phyloP scores from a whole-genome alignment of 2,113 vertebrate species.

The Malurus alboscapulatus region DNA sequence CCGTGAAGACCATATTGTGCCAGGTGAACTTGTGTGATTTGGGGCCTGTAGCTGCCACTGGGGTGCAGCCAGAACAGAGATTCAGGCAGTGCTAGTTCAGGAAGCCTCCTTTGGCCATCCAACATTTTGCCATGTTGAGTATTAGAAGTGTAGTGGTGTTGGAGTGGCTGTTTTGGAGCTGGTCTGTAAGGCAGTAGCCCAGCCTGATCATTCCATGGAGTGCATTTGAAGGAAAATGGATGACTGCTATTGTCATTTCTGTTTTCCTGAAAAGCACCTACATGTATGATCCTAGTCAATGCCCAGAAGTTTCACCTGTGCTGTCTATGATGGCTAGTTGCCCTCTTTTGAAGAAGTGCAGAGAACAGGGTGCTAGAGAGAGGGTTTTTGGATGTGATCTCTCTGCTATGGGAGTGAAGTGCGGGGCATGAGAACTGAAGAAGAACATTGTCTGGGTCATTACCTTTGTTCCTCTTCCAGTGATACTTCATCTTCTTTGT shows the following conservation, averaged over 20 bases:
- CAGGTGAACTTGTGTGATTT: background rate
- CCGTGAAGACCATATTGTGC: background rate
- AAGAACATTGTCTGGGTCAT: background rate
- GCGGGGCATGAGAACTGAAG: background rate
- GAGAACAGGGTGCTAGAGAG: background rate
- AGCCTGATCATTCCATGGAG: background rate
- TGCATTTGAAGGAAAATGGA: background rate
- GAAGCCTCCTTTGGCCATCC: background rate
- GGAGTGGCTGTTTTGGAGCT: background rate
- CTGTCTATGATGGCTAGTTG: background rate
- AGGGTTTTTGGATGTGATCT: background rate
- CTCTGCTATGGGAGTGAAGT: background rate
- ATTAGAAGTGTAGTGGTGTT: background rate
- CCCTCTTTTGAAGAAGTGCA: background rate
- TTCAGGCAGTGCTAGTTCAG: background rate
- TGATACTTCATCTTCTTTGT: background rate
- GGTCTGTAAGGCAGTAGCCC: background rate
- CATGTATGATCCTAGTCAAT: background rate
- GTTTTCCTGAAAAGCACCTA: background rate
- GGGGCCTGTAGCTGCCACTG: fast-evolving
- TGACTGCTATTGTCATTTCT: background rate
- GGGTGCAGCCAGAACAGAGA: background rate
- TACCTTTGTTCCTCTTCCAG: background rate
- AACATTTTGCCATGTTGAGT: background rate
- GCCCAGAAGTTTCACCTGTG: background rate